Percentiles rank a stretch among this genome's conserved stretches.
These are phyloP conservation scores for Mythimna impura DNA, from an alignment of 2,888 invertebrate genomes.

Conservation along the genomic window DNA sequence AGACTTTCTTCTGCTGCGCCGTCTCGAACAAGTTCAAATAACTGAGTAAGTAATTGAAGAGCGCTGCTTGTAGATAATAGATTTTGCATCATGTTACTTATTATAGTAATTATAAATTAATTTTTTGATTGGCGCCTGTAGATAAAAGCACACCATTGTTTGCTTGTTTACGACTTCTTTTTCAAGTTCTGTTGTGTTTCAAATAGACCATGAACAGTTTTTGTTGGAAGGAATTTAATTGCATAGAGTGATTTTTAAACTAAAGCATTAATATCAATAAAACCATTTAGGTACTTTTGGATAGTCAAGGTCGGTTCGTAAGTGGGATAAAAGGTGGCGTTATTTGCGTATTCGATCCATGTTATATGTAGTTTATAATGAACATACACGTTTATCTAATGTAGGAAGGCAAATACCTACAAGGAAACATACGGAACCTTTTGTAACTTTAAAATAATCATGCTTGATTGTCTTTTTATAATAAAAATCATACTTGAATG, in stretches of 20 bases:
- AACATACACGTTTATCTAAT: too few relatives aligned
- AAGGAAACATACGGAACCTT: conserved; percentile 68
- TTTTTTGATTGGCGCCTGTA: conserved; percentile 28
- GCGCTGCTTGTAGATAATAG: conserved; percentile 11
- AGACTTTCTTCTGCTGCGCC: too few relatives aligned
- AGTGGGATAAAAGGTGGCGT: too few relatives aligned
- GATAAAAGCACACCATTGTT: conserved; percentile 18
- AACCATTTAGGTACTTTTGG: too few relatives aligned
- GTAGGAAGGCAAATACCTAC: not conserved
- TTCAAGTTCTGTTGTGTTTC: not conserved
- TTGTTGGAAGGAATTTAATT: not conserved
- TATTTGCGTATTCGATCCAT: not conserved
- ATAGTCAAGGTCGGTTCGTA: too few relatives aligned
- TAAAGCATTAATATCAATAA: too few relatives aligned
- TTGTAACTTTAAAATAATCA: conserved; percentile 50
- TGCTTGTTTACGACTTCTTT: not conserved
- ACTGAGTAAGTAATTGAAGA: conserved; percentile 10
- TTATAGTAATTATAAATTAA: conserved; percentile 27
- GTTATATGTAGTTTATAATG: not conserved
- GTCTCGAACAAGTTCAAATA: conserved; percentile 11
- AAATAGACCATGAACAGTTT: not conserved
- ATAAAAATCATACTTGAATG: conserved; percentile 85
- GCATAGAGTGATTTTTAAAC: too few relatives aligned
- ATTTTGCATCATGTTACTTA: conserved; percentile 24
- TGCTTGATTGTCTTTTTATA: conserved; percentile 75